These are phyloP conservation scores for Acanthisitta chloris DNA, from an alignment of 2,113 vertebrate species.

Conservation along the genomic window DNA sequence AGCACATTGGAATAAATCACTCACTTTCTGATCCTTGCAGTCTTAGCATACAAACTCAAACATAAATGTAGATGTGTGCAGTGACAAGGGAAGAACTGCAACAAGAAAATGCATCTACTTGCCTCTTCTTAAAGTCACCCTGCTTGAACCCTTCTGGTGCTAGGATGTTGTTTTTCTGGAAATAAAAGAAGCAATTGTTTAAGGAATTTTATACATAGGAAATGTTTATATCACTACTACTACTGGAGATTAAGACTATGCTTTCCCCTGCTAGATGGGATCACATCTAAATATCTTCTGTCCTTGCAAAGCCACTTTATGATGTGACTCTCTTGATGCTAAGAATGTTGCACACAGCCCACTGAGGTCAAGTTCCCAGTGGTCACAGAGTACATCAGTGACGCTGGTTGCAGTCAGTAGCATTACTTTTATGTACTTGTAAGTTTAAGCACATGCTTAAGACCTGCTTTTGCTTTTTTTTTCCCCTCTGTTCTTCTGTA, in stretches of 20 bases:
- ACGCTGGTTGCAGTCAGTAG: not conserved
- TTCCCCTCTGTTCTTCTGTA: not conserved
- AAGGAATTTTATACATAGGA: not conserved
- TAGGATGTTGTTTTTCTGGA: not conserved
- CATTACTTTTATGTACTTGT: not conserved
- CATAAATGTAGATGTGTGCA: not conserved
- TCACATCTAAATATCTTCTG: not conserved
- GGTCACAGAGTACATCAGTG: not conserved
- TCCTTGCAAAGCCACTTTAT: conserved; percentile 11
- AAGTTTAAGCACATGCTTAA: not conserved
- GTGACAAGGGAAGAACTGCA: not conserved
- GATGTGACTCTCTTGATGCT: not conserved
- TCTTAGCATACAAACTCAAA: not conserved
- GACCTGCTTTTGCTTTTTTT: not conserved
- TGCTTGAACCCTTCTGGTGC: not conserved
- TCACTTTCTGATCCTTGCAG: not conserved
- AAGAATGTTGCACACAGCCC: not conserved
- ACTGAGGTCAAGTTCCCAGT: not conserved
- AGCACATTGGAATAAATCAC: not conserved
- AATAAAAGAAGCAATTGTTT: not conserved
- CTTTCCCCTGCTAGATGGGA: not conserved
- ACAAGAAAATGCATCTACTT: not conserved
- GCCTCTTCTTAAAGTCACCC: not conserved
- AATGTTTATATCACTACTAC: not conserved
- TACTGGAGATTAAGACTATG: not conserved